Evolutionary conservation across 2,888 invertebrate genomes (phyloP), one percentile per base, ranked within the genome.

Genomic region (Campopleginae sp.): DNA sequence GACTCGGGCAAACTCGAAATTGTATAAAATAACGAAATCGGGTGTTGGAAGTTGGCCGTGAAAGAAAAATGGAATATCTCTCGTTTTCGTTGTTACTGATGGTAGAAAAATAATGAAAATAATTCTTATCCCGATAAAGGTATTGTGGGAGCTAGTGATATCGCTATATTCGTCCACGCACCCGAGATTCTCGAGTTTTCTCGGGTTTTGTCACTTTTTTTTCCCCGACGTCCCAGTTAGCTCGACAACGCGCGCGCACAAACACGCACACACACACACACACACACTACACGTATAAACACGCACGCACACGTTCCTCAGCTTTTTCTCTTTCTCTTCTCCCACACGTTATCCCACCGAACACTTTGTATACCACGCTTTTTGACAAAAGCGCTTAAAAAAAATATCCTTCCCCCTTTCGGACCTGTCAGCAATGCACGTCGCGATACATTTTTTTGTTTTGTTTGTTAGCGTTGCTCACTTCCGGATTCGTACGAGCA

Each of bases 201-300:
- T 78, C 63, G 74, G 54, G 70, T 82, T 82, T 76, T 82, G 54
- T 58, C 27, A 38, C 58, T 61, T 65, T 63, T 81, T 54, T 77
- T 68, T 72, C 54, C 58, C 44, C 78, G 58, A 79, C 85, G 84
- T 81, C 81, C 81, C 84, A 82, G 74, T 81, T 84, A 71, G 80
- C 54, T 58, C 68, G 68, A 46, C 38, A 71, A 79, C 68, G 68
- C 58, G 65, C 72, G 65, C 80, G 48, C 80, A 54, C 72, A 65
- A 51, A 48, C n/a, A 71, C 31, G 72, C 27, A 27, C 72, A 33
- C 72, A 65, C 65, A 48, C n/a, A 61, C 31, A 80, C 27, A 38
- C 72, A 33, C 48, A 70, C 72, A 33, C 48, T 61, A 17, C 17
- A 46, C 31, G 19, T 33, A 7, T 23, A 33, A 23, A 27, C 44